Conservation (phyloP, 2,113 vertebrate genomes). For the Heloderma charlesbogerti region DNA sequence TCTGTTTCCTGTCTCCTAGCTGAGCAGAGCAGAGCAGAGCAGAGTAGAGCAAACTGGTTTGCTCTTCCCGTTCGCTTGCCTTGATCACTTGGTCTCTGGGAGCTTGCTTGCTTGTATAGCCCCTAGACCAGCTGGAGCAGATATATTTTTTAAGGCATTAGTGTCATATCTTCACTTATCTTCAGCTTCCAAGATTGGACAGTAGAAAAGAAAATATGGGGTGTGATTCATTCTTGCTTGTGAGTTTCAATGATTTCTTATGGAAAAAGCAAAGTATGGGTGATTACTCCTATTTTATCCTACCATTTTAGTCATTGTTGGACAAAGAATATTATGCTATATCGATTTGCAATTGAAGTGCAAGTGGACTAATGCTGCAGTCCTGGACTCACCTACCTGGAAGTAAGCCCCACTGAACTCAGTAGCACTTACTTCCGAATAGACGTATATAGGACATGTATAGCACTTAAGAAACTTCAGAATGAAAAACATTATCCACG, state of each 20-base stretch:
- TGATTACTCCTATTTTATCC: background rate
- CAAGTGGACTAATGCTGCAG: background rate
- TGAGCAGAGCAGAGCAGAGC: too few species aligned
- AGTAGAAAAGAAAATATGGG: background rate
- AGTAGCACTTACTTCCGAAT: background rate
- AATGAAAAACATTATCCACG: background rate
- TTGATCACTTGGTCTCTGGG: too few species aligned
- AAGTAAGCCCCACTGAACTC: background rate
- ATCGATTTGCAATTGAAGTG: background rate
- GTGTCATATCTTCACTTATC: too few species aligned
- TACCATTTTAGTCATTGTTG: background rate
- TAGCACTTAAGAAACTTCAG: background rate
- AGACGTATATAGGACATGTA: background rate
- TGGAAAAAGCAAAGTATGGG: background rate
- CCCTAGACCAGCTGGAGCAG: too few species aligned
- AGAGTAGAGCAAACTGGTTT: too few species aligned
- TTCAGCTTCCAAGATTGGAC: background rate
- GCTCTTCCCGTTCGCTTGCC: too few species aligned
- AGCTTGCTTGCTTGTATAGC: too few species aligned
- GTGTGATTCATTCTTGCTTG: background rate
- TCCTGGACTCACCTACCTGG: background rate
- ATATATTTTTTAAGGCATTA: too few species aligned
- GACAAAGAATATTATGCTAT: background rate
- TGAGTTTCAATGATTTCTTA: background rate
- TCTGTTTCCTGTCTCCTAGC: too few species aligned